Base-by-base conservation (phyloP, 1,140 invertebrate genomes). In the Ceratina australensis region DNA sequence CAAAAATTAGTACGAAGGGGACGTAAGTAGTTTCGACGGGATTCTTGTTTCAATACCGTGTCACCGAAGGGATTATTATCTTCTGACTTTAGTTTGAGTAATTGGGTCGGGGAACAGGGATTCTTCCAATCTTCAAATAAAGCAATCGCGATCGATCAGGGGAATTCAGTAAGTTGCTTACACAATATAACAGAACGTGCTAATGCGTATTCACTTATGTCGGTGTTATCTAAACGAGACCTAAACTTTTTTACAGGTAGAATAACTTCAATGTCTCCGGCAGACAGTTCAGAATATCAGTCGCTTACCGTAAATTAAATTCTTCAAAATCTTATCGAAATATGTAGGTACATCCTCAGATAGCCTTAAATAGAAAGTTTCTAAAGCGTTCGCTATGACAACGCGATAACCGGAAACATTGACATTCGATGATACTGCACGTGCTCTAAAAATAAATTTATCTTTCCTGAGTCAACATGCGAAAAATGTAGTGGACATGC, bases 71-170 rank as follows among this genome's bases (percentile, higher is more conserved):
- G 15, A 10, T 54, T 24, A 49, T 42, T 42, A 10, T 42, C 33
- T 42, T 10, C 33, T 42, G 33, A 42, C 10, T 8, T 42, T 60
- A n/a, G 10, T 72, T 10, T 16, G 4, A 18, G 22, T 15, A 16
- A 42, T 65, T 42, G 20, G 2, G 18, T 20, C 0, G 16, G 13
- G 24, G 1, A 15, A 16, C 12, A 0, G 16, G 12, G 5, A n/a
- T 20, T 28, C 18, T 26, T 64, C 54, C 20, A 28, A 50, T 42
- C 60, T 26, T 42, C 16, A 22, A 52, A 61, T 49, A 56, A 68
- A 75, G 64, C 49, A 64, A 68, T 75, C 64, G 64, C 49, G 56
- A 68, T 75, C 26, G 13, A 59, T 65, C 22, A 61, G 54, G 1
- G 10, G 3, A 50, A 33, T 54, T 13, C 7, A 42, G 33, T 50